These are phyloP conservation scores for Cnemophilus loriae DNA, from an alignment of 2,113 vertebrate species.

Conservation along the genomic window DNA sequence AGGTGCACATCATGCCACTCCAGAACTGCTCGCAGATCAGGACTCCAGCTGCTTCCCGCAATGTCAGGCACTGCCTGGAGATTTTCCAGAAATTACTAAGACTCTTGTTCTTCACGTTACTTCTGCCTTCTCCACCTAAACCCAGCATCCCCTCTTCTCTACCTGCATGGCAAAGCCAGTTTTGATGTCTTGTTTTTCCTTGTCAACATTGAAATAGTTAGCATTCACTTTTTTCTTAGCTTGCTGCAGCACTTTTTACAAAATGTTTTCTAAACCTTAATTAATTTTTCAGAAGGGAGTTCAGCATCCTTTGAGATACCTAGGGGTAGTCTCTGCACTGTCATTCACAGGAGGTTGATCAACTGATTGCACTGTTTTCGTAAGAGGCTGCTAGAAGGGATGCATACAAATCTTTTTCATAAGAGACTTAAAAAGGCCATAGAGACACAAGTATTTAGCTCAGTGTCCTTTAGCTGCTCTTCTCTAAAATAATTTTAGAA, in stretches of 20 bases:
- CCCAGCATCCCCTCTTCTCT: background rate
- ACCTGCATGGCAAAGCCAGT: background rate
- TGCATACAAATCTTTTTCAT: background rate
- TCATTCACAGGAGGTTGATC: background rate
- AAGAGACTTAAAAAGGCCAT: background rate
- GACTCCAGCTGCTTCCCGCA: background rate
- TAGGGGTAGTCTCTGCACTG: background rate
- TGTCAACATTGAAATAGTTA: conserved; percentile 17
- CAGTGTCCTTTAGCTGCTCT: background rate
- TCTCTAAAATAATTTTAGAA: background rate
- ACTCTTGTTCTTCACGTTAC: background rate
- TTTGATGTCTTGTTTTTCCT: background rate
- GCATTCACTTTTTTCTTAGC: background rate
- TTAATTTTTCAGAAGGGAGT: background rate
- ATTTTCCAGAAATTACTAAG: background rate
- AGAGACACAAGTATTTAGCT: background rate
- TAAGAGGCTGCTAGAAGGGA: background rate
- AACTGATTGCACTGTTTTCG: background rate
- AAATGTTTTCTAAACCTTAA: background rate
- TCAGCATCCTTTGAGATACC: background rate
- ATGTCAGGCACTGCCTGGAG: background rate
- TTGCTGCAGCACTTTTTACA: background rate
- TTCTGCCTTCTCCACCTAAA: background rate
- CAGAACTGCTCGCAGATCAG: background rate
- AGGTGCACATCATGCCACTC: background rate